Conservation (phyloP, 2,797 vertebrate species). For the Lutjanus campechanus region DNA sequence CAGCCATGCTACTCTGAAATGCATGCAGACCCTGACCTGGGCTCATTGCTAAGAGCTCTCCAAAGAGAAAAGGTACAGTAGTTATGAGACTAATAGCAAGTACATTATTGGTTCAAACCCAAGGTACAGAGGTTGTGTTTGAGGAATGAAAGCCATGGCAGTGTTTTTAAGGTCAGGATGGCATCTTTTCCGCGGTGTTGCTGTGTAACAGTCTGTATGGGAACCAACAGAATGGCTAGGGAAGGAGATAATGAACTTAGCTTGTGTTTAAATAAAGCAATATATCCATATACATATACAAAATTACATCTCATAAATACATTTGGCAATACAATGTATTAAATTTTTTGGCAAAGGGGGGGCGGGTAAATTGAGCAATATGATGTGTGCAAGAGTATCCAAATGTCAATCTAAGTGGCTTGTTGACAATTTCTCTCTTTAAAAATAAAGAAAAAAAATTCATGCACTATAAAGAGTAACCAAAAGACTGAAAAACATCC, state of each 20-base stretch:
- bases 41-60: constrained; percentile 66
- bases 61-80: constrained; percentile 61
- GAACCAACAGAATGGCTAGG: constrained; percentile 60
- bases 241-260: constrained; percentile 67
- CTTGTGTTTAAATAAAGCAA: constrained; percentile 79
- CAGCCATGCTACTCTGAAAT: constrained; percentile 80
- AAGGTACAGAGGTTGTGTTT: constrained; percentile 53
- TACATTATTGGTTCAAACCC: constrained; percentile 57
- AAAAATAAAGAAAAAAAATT: constrained; percentile 66
- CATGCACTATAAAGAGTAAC: constrained; percentile 85
- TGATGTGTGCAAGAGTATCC: constrained; percentile 73
- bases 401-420: constrained; percentile 76
- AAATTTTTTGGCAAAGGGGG: constrained; percentile 76
- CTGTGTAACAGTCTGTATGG: constrained; percentile 74
- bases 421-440: constrained; percentile 70
- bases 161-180: constrained; percentile 67
- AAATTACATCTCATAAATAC: constrained; percentile 85
- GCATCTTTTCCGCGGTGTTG: constrained; percentile 60
- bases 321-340: constrained; percentile 84
- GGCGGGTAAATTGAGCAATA: constrained; percentile 70
- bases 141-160: constrained; percentile 69
- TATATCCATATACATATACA: constrained; percentile 81
- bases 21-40: constrained; percentile 73
- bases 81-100: constrained; percentile 57
- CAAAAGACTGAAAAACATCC: constrained; percentile 83